Evolutionary conservation across 2,888 invertebrate genomes (phyloP).

Genomic region (Drosophila lacicola): DNA sequence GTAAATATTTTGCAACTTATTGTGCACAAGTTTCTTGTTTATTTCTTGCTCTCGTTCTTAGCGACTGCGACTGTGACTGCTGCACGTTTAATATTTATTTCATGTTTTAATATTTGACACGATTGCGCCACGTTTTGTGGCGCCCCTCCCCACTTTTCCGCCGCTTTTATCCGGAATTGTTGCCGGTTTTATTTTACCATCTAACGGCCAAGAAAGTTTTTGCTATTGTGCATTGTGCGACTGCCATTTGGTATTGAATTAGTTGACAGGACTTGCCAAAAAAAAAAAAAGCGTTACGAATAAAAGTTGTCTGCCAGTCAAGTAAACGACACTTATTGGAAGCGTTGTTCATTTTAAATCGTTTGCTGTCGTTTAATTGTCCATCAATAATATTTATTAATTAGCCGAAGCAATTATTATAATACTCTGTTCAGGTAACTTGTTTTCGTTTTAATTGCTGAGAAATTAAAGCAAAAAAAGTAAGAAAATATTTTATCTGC

Average conservation of each 20-base stretch:
- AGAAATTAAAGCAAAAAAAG: background rate
- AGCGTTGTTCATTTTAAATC: slow-evolving; percentile 14
- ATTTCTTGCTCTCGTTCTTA: slow-evolving; percentile 21
- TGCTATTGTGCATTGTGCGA: slow-evolving; percentile 33
- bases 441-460: background rate
- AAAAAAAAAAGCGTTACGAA: background rate
- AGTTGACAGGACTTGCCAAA: slow-evolving; percentile 44
- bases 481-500: background rate
- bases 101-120: slow-evolving; percentile 82
- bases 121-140: slow-evolving; percentile 52
- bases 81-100: slow-evolving; percentile 78
- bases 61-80: slow-evolving; percentile 32
- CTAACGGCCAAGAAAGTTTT: slow-evolving; percentile 35
- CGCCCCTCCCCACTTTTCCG: slow-evolving; percentile 4
- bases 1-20: slow-evolving; percentile 69
- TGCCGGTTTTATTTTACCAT: slow-evolving; percentile 31
- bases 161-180: slow-evolving; percentile 38
- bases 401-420: background rate
- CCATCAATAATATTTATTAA: background rate
- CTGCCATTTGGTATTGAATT: slow-evolving; percentile 67
- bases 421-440: background rate
- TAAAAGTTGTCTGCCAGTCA: slow-evolving; percentile 31
- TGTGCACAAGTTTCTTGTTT: slow-evolving; percentile 61
- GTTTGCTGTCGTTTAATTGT: background rate
- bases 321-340: slow-evolving; percentile 47